Percentiles rank a stretch among this genome's conserved stretches.
phyloP scores from a whole-genome alignment of 2,888 invertebrate genomes.

The Drosophila rubida region DNA sequence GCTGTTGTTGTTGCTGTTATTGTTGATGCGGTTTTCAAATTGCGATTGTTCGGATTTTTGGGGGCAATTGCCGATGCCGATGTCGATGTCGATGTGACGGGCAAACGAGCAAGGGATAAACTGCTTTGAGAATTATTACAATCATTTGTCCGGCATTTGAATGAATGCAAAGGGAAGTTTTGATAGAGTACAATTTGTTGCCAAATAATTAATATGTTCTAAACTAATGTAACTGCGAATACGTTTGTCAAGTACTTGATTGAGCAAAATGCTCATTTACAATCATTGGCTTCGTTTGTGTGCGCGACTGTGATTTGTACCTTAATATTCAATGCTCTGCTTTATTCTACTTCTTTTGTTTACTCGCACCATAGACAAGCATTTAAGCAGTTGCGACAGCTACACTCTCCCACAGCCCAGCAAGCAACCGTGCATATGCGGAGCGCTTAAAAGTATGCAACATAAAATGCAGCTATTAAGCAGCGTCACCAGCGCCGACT shows the following conservation, averaged over 20 bases:
- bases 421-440: constrained; percentile 2
- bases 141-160: constrained; percentile 44
- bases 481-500: constrained; percentile 29
- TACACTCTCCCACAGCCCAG: not conserved
- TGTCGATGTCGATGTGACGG: constrained; percentile 18
- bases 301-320: no score
- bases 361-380: constrained; percentile 21
- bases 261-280: no score
- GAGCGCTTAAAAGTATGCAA: constrained; percentile 47
- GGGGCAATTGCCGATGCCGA: constrained; percentile 16
- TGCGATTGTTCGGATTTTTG: constrained; percentile 46
- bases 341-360: not conserved
- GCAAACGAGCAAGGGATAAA: constrained; percentile 58
- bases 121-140: constrained; percentile 55
- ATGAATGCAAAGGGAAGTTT: not conserved
- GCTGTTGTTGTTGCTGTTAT: constrained; percentile 16
- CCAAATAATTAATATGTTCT: not conserved
- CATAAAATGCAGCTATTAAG: constrained; percentile 62
- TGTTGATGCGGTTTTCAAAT: constrained; percentile 49
- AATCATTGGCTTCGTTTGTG: no score
- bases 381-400: constrained; percentile 34
- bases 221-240: not conserved
- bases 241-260: no score
- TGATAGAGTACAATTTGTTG: not conserved
- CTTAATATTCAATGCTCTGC: no score